Base-by-base conservation (phyloP, 92 coral and sea anemone species). In the Anthopleura xanthogrammica region DNA sequence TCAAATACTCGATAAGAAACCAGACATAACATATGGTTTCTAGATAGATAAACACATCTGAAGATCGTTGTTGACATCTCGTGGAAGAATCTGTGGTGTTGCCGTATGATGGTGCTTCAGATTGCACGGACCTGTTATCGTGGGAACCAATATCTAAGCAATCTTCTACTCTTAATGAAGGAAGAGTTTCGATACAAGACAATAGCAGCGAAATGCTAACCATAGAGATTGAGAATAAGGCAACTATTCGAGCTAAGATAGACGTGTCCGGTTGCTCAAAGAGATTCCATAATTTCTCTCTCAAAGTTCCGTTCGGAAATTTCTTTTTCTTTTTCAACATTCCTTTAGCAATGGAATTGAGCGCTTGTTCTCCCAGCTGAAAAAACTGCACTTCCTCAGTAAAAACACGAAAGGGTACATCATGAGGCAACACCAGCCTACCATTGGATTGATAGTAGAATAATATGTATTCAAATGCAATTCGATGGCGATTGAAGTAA, bases 401-500 rank as follows among this genome's bases (percentile, higher is more conserved):
- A 79, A 95, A 95, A 52, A 95, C 75, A 62, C 91, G 88, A 46
- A 89, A 89, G 10, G 98, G 98, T 12, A 95, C 88, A 74, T 92
- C 97, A 4, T 90, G 92, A 29, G 98, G 98, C 76, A 95, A 87
- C 65, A 95, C 87, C 41, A 95, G 93, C 62, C 98, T 85, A 70
- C 98, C 98, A 7, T 94, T 94, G 52, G 98, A 95, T 65, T 95
- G 98, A 80, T 95, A 95, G 76, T 93, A 95, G 71, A 88, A 96
- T 70, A 96, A 81, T 76, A 96, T 96, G 42, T 94, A 92, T 66
- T 96, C 99, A 62, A 96, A 96, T 12, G 88, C 99, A 52, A 87
- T 83, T 77, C 99, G 87, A 86, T 96, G 99, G 13, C 99, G 85
- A 86, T 96, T 89, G 86, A 96, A 96, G 89, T 88, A 96, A 82